Conservation (phyloP, 2,797 vertebrate genomes). For the Poecile montanus region DNA sequence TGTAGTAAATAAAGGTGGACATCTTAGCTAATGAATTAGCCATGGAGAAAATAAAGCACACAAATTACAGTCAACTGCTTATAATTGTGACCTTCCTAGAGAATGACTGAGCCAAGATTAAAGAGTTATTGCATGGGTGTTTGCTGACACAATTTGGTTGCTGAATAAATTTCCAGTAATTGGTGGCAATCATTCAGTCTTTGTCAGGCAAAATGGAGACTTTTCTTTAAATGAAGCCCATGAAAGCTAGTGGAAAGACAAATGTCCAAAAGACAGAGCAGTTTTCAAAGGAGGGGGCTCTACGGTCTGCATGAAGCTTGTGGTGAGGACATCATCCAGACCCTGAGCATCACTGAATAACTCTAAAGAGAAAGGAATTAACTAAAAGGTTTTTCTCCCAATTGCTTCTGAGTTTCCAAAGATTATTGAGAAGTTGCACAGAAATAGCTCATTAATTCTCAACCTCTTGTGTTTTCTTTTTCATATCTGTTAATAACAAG, state of each 20-base stretch:
- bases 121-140: neutral
- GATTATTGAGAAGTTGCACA: neutral
- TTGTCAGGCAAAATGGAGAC: neutral
- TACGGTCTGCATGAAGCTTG: neutral
- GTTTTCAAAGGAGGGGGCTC: neutral
- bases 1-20: neutral
- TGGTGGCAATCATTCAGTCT: neutral
- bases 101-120: neutral
- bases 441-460: neutral
- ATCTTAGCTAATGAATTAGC: constrained; percentile 8
- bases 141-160: neutral
- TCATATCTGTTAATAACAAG: neutral
- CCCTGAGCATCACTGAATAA: neutral
- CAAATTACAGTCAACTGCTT: constrained; percentile 1
- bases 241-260: neutral
- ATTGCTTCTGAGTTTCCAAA: neutral
- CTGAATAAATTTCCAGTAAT: neutral
- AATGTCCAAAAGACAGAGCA: neutral
- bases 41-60: constrained; percentile 21
- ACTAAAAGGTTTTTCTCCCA: neutral
- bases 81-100: neutral
- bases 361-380: neutral
- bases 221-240: neutral
- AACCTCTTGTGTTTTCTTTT: neutral
- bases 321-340: neutral